Evolutionary conservation across 1,140 invertebrate species (phyloP).

Genomic region (Archivesica marissinica): DNA sequence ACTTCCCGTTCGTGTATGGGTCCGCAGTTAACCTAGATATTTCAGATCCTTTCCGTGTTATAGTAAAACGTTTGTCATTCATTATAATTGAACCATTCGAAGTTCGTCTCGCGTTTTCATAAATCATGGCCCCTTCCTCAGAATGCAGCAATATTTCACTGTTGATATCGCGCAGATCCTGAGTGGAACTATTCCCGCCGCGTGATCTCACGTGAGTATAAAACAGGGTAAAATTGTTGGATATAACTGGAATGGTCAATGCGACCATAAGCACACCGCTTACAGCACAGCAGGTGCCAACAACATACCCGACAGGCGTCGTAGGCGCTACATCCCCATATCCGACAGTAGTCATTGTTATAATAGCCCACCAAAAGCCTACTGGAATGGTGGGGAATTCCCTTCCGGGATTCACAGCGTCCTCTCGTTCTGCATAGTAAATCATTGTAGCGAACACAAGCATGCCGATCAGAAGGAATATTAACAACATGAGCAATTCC

Average conservation of each 20-base stretch:
- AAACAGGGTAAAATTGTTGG: constrained; percentile 82
- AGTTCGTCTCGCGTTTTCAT: constrained; percentile 66
- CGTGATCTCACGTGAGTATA: constrained; percentile 80
- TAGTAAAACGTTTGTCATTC: constrained; percentile 47
- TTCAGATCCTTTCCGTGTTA: constrained; percentile 68
- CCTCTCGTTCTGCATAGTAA: constrained; percentile 96
- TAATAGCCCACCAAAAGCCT: constrained; percentile 86
- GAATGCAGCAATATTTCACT: constrained; percentile 51
- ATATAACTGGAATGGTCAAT: constrained; percentile 81
- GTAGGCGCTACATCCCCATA: constrained; percentile 83
- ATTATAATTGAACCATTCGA: constrained; percentile 72
- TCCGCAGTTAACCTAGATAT: constrained; percentile 64
- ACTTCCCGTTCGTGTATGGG: constrained; percentile 57
- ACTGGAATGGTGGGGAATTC: constrained; percentile 81
- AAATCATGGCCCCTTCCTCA: constrained; percentile 59
- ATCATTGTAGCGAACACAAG: constrained; percentile 98
- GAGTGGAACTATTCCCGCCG: constrained; percentile 47
- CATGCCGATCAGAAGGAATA: constrained; percentile 98
- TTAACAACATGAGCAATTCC: constrained; percentile 90
- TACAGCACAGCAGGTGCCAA: constrained; percentile 78
- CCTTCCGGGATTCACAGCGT: constrained; percentile 71
- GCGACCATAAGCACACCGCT: constrained; percentile 80
- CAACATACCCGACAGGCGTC: constrained; percentile 85
- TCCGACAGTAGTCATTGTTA: constrained; percentile 86
- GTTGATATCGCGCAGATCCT: constrained; percentile 31